phyloP scores from a whole-genome alignment of 2,888 invertebrate species.

The Chirona hameri region DNA sequence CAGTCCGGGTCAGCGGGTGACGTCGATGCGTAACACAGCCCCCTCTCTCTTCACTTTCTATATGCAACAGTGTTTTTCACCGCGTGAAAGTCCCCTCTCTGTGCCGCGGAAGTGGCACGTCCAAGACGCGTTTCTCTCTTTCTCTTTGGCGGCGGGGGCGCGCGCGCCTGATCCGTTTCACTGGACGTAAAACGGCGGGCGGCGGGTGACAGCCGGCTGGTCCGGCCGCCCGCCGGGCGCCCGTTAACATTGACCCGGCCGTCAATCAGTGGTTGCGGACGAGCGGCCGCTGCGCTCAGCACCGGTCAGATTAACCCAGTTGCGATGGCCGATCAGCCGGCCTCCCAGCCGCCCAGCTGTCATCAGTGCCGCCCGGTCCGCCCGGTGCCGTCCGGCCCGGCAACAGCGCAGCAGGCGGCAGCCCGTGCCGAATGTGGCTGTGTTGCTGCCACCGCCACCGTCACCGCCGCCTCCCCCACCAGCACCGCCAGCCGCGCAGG shows the following conservation, averaged over 20 bases:
- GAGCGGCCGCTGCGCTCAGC: background rate
- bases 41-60: constrained; percentile 22
- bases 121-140: background rate
- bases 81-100: constrained; percentile 14
- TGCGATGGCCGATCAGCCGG: background rate
- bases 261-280: background rate
- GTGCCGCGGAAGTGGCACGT: background rate
- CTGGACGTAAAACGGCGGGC: background rate
- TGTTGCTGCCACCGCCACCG: too few species aligned
- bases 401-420: too few species aligned
- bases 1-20: background rate
- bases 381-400: too few species aligned
- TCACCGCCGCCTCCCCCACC: too few species aligned
- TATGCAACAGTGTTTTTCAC: constrained; percentile 22
- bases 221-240: background rate
- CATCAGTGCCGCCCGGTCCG: too few species aligned
- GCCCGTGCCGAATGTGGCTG: too few species aligned
- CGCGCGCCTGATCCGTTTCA: background rate
- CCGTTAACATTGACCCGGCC: background rate
- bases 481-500: too few species aligned
- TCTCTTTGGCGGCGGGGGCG: background rate
- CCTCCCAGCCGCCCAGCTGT: background rate
- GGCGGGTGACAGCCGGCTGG: background rate
- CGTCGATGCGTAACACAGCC: background rate
- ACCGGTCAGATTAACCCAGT: background rate